Percentiles rank a stretch among this genome's conserved stretches.
phyloP scores from a whole-genome alignment of 2,888 invertebrate species.

The Aporophyla lueneburgensis region DNA sequence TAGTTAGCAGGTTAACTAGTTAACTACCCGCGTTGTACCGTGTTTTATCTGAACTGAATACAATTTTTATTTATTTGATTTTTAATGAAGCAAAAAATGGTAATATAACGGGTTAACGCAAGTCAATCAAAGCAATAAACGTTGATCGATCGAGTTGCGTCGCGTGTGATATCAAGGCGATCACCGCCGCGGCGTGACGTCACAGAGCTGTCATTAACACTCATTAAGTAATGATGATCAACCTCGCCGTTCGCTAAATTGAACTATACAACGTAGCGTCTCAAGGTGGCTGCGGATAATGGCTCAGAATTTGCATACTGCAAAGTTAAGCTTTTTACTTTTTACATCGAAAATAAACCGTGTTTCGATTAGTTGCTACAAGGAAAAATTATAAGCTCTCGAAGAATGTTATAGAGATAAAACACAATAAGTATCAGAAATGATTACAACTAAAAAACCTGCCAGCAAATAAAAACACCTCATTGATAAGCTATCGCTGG shows the following conservation, averaged over 20 bases:
- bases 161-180: neutral
- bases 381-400: neutral
- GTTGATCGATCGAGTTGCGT: neutral
- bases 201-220: conserved; percentile 3
- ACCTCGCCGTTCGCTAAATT: neutral
- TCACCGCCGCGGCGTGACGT: neutral
- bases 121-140: conserved; percentile 14
- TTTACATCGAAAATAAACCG: too few relatives aligned
- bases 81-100: neutral
- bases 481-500: neutral
- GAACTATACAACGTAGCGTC: conserved; percentile 1
- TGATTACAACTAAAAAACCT: neutral
- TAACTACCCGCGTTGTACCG: too few relatives aligned
- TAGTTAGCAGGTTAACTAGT: too few relatives aligned
- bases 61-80: too few relatives aligned
- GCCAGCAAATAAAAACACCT: neutral
- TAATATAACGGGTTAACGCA: neutral
- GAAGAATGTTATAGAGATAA: too few relatives aligned
- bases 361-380: neutral
- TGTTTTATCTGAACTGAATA: too few relatives aligned
- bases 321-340: neutral
- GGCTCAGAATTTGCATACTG: conserved; percentile 16
- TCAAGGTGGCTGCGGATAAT: conserved; percentile 21
- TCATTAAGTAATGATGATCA: conserved; percentile 1
- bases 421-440: neutral